Evolutionary conservation across 2,888 invertebrate species (phyloP), one percentile per base, ranked within the genome.

Genomic region (Diachrysia chrysitis): DNA sequence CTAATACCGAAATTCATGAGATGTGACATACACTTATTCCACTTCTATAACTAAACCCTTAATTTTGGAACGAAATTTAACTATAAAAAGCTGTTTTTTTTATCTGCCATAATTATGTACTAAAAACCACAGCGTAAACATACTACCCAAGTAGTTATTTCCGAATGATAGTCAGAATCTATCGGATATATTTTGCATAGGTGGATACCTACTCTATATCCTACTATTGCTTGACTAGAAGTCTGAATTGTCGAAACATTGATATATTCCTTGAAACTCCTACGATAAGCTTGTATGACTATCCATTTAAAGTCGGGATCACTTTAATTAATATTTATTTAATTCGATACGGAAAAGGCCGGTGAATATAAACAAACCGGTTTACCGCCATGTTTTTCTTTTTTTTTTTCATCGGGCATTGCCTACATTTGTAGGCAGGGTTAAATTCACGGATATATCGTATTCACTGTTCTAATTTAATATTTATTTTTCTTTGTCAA

Each of bases 361-460:
- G n/a, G 25, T 46, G 48, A 58, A 17, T 17, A 17, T 48, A 9
- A 17, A 58, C 46, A 17, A 58, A 58, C 58, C 58, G 58, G 46
- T n/a, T 14, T 55, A 29, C 35, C 19, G 21, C 71, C 63, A 62
- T 46, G 62, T 23, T 16, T 54, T 57, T 42, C 14, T 2, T 16
- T 58, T 63, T 75, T 75, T 72, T 54, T 57, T 62, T 69, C 58
- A 69, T 56, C 61, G 46, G 63, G 48, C 23, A 58, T 25, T 25
- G 42, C 48, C 58, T 63, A 69, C 29, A 69, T 75, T 76, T 65
- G 57, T 65, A 71, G 68, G 77, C 69, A 32, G 32, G 68, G 64
- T 29, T 59, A 55, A 70, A 46, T 63, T 67, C 53, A 16, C 60
- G 60, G 65, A 57, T 64, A 37, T 21, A 63, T 63, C 59, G 57